A percentile compares a stretch with the other conserved stretches of the same genome.
Evolutionary conservation across 2,888 invertebrate species (phyloP).

Genomic region (Sericinus montela): DNA sequence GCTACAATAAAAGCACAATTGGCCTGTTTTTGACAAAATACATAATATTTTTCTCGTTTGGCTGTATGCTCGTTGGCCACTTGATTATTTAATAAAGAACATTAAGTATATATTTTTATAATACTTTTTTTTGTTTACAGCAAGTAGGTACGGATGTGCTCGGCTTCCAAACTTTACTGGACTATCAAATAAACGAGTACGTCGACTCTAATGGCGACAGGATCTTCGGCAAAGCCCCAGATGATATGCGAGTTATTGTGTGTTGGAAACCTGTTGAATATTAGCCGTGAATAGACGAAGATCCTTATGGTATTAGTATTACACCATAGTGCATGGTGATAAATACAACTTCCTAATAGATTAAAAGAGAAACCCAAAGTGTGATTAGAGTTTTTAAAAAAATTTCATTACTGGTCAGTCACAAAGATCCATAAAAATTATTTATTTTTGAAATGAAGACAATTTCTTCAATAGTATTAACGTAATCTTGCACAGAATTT

Average conservation of each 20-base stretch:
- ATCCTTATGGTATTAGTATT: constrained; percentile 6
- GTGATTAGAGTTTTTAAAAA: too few relatives aligned
- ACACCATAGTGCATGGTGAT: background rate
- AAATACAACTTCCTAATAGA: constrained; percentile 6
- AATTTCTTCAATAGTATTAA: too few relatives aligned
- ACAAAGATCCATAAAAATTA: too few relatives aligned
- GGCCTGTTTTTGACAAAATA: too few relatives aligned
- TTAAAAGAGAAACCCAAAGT: constrained; percentile 3
- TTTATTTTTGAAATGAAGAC: too few relatives aligned
- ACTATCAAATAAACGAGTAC: constrained; percentile 90
- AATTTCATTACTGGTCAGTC: too few relatives aligned
- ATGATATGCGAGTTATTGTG: constrained; percentile 86
- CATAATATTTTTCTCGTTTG: too few relatives aligned
- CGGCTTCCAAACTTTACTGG: constrained; percentile 86
- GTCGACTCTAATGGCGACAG: constrained; percentile 82
- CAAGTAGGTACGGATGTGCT: constrained; percentile 90
- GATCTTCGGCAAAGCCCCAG: too few relatives aligned
- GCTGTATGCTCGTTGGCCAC: background rate
- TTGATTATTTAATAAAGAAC: background rate
- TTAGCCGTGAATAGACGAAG: background rate
- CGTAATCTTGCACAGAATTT: too few relatives aligned
- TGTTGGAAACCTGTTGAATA: constrained; percentile 84
- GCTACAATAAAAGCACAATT: too few relatives aligned
- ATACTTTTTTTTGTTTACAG: constrained; percentile 57
- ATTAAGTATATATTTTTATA: background rate